Base-by-base conservation (phyloP, 2,888 invertebrate genomes). In the Laspeyria flexula region DNA sequence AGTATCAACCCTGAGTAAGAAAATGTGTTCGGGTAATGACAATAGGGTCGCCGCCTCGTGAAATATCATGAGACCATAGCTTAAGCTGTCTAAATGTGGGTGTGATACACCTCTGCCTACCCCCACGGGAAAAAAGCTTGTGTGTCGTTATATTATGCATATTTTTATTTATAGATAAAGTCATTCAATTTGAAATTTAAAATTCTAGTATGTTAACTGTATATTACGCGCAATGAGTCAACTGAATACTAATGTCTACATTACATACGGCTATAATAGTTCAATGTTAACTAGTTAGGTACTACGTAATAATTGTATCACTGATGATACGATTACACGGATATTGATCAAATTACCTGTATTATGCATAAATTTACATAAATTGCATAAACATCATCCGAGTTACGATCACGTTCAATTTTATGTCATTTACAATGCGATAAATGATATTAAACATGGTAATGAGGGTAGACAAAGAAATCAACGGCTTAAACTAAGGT, bases 221-320 rank as follows among this genome's bases (percentile, higher is more conserved):
- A n/a, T n/a, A n/a, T n/a, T n/a, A n/a, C n/a, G n/a, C 27, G 27
- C n/a, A 27, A 27, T n/a, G n/a, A 1, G 27, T 7, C n/a, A 27
- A 27, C 1, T 27, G 27, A 6, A 10, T 27, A 27, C 27, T 0
- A 1, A 27, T 10, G 10, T 23, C 10, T 25, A 12, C 25, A 18
- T 27, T 15, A 34, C 7, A 15, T 5, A 27, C 11, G 27, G 4
- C 3, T 4, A 12, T 10, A 16, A 15, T 15, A 3, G 5, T 10
- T 1, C 16, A 16, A 27, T 1, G 18, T 27, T 35, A 16, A 25
- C 12, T 46, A 45, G 2, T 3, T 3, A 21, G 5, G 38, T 37
- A 29, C 39, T 35, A 48, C 55, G 61, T 53, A 52, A 68, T 58
- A 50, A 56, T 55, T 60, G 43, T 57, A 61, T 60, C 58, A 64